phyloP scores from a whole-genome alignment of 2,113 vertebrate species.

The Pluvialis apricaria region DNA sequence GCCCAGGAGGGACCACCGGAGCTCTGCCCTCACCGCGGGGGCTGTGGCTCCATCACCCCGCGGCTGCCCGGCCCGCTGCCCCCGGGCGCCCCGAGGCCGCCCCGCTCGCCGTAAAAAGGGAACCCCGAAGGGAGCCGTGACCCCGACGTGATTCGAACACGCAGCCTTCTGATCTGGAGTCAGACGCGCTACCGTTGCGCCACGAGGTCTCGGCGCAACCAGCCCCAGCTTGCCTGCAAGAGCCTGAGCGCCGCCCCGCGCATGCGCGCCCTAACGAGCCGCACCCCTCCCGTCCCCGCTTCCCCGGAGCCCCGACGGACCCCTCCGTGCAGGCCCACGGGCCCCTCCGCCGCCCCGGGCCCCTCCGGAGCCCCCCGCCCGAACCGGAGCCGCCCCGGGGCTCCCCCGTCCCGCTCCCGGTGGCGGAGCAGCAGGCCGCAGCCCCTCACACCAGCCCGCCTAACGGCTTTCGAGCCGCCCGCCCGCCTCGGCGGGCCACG shows the following conservation, averaged over 20 bases:
- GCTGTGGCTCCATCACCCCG: rapidly evolving
- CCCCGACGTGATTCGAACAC: conserved; percentile 80
- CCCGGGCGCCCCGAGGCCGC: rapidly evolving
- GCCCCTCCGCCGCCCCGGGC: rapidly evolving
- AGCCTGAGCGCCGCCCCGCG: not conserved
- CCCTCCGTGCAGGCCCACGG: rapidly evolving
- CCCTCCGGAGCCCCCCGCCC: not conserved
- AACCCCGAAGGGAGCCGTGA: rapidly evolving
- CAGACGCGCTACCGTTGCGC: conserved; percentile 78
- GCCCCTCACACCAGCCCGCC: rapidly evolving
- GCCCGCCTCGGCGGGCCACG: not conserved
- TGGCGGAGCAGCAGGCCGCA: rapidly evolving
- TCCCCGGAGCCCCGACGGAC: rapidly evolving
- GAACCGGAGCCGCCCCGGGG: not conserved
- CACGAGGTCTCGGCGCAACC: conserved; percentile 33
- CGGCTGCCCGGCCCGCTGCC: too few species aligned
- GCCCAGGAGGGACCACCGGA: rapidly evolving
- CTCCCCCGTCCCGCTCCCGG: rapidly evolving
- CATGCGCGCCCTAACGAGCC: not conserved
- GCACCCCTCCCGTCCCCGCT: too few species aligned
- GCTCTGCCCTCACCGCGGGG: rapidly evolving
- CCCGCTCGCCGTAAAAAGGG: not conserved
- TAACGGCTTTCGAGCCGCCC: not conserved
- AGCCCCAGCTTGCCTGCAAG: rapidly evolving
- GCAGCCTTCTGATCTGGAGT: conserved; percentile 80